Conservation (phyloP, 2,113 vertebrate genomes). For the Sinosuthora webbiana region DNA sequence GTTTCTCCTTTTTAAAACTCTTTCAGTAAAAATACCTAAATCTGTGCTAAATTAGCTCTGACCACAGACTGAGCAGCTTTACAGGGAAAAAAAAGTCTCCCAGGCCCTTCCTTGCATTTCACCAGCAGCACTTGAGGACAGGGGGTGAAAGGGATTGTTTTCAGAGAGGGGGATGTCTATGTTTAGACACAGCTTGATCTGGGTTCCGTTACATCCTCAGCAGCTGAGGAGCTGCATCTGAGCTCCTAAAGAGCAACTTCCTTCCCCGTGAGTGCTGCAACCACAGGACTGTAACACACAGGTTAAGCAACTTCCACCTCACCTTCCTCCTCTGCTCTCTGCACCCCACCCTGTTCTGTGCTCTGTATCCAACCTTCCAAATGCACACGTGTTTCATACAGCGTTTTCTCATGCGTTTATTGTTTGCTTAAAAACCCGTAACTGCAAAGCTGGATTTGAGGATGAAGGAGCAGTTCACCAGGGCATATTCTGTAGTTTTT, state of each 20-base stretch:
- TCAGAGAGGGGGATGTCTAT: neutral
- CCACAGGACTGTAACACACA: neutral
- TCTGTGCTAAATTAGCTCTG: neutral
- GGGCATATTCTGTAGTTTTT: neutral
- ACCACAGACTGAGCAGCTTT: neutral
- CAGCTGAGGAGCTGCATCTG: neutral
- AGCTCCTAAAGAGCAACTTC: neutral
- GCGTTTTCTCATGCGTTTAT: neutral
- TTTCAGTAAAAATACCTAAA: neutral
- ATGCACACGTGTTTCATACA: fast-evolving
- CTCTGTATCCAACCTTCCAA: neutral
- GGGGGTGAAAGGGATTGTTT: neutral
- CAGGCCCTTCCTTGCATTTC: neutral
- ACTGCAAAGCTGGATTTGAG: neutral
- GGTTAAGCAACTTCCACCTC: neutral
- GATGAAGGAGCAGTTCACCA: neutral
- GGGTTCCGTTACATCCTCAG: neutral
- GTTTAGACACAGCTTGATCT: neutral
- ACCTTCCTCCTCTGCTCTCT: neutral
- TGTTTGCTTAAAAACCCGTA: neutral
- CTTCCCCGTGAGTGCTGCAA: neutral
- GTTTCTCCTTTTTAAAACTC: neutral
- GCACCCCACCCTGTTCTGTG: neutral
- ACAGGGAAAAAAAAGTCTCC: neutral
- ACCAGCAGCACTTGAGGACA: neutral